A percentile compares a stretch with the other conserved stretches of the same genome.
Evolutionary conservation across 1,140 invertebrate species (phyloP).

Genomic region (Sitobion miscanthi): DNA sequence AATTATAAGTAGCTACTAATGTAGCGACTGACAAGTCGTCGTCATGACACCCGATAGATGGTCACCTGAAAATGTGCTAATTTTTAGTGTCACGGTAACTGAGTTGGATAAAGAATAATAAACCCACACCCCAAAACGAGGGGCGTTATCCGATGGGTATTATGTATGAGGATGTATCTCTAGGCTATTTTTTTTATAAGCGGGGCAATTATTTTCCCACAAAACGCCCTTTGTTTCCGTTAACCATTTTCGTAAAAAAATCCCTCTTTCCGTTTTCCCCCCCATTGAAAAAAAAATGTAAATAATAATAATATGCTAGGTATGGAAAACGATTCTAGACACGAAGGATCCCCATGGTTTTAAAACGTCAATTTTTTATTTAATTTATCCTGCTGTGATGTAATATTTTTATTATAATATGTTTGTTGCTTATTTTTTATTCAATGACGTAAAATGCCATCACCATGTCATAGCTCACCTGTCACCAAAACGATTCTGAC

Average conservation of each 20-base stretch:
- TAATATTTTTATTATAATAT: neutral
- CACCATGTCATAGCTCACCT: conserved; percentile 63
- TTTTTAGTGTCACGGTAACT: neutral
- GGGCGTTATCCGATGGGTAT: neutral
- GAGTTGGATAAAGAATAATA: neutral
- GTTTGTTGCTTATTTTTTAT: neutral
- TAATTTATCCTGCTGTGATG: neutral
- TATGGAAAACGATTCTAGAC: neutral
- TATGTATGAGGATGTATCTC: neutral
- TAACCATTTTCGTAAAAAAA: neutral
- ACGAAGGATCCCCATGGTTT: neutral
- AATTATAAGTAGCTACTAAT: neutral
- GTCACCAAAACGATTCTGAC: conserved; percentile 69
- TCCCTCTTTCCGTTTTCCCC: neutral
- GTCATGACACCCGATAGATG: neutral
- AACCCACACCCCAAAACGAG: neutral
- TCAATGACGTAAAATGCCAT: neutral
- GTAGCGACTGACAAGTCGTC: neutral
- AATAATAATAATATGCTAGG: neutral
- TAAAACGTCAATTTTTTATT: neutral
- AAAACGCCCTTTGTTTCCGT: neutral
- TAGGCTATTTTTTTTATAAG: neutral
- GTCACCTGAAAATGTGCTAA: neutral
- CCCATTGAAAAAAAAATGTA: neutral
- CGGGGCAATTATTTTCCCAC: neutral